A percentile compares a stretch with the other conserved stretches of the same genome.
These are phyloP conservation scores for Synaphobranchus kaupii DNA, from an alignment of 2,797 vertebrate genomes.

Conservation along the genomic window DNA sequence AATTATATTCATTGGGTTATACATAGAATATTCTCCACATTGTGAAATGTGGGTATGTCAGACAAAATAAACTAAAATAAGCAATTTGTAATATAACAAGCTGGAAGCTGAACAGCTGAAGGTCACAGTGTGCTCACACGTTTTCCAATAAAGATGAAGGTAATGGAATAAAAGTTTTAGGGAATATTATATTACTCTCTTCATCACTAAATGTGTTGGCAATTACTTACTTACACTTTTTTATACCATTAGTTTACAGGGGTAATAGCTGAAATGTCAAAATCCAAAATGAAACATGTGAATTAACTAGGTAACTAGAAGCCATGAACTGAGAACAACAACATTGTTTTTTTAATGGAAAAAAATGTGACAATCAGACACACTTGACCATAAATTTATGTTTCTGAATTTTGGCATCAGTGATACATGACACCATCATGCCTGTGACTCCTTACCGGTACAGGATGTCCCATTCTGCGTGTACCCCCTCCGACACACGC, in stretches of 20 bases:
- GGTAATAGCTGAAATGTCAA: background rate
- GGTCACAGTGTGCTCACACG: background rate
- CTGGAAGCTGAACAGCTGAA: background rate
- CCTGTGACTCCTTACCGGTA: conserved; percentile 62
- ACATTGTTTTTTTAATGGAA: background rate
- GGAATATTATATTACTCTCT: background rate
- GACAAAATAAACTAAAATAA: background rate
- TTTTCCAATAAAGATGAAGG: background rate
- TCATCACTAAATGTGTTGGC: too few relatives aligned
- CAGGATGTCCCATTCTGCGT: conserved; percentile 63
- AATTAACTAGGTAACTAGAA: background rate
- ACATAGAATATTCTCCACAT: background rate
- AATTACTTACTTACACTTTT: background rate
- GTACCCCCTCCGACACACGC: conserved; percentile 76
- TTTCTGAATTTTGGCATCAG: background rate
- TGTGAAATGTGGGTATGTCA: background rate
- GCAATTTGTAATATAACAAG: background rate
- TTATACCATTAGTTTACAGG: background rate
- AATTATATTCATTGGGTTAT: background rate
- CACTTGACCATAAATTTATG: background rate
- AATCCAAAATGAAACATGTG: background rate
- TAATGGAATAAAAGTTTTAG: background rate
- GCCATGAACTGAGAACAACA: background rate
- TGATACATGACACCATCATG: background rate
- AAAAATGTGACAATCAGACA: background rate